A percentile compares a stretch with the other conserved stretches of the same genome.
phyloP scores from a whole-genome alignment of 2,797 vertebrate genomes.

The Lepilemur ruficaudatus region DNA sequence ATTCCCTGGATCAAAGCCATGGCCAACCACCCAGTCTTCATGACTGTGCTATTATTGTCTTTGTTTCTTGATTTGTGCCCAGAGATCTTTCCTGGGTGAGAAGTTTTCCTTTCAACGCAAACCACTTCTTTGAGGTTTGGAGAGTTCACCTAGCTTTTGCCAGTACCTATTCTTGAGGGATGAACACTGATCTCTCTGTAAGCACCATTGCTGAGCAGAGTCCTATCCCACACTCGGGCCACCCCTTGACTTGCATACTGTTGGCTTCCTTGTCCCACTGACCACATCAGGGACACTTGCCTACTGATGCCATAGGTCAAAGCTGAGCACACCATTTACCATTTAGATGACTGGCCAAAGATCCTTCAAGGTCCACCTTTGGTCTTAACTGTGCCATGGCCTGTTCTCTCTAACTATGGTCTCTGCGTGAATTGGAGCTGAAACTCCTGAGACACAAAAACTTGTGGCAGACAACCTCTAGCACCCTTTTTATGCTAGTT shows the following conservation, averaged over 20 bases:
- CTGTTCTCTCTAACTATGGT: background rate
- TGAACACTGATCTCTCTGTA: background rate
- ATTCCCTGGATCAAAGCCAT: background rate
- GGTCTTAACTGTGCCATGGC: background rate
- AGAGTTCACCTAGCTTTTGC: background rate
- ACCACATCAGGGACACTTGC: background rate
- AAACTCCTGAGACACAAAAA: background rate
- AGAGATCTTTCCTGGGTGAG: background rate
- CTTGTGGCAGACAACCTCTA: background rate
- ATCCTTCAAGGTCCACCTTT: background rate
- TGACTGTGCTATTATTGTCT: background rate
- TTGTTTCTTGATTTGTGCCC: background rate
- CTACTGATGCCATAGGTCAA: background rate
- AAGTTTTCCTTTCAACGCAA: slow-evolving; percentile 8
- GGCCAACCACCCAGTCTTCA: background rate
- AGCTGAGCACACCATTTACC: background rate
- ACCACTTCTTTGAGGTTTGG: background rate
- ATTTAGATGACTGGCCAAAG: background rate
- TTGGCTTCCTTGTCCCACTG: background rate
- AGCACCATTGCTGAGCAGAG: background rate
- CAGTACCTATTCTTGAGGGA: background rate
- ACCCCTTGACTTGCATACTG: background rate
- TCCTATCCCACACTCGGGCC: too few species aligned
- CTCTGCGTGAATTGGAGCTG: background rate
- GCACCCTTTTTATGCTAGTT: background rate